These are phyloP conservation scores for Gavia stellata DNA, from an alignment of 2,113 vertebrate genomes.

Conservation along the genomic window DNA sequence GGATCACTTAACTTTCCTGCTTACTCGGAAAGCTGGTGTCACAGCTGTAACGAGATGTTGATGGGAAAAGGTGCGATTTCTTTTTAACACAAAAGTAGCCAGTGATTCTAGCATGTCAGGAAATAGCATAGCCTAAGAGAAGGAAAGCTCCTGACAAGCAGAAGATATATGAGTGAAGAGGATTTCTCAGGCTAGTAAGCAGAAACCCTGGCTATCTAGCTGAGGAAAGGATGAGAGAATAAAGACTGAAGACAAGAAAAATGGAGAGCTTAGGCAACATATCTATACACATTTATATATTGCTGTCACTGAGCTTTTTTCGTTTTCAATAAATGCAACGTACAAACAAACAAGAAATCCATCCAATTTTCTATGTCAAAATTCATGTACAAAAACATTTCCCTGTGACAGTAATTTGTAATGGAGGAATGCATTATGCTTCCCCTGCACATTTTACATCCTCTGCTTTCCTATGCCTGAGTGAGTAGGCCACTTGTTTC, in stretches of 20 bases:
- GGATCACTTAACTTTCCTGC: not conserved
- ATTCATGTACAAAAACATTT: conserved; percentile 46
- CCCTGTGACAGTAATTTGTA: conserved; percentile 36
- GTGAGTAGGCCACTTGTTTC: not conserved
- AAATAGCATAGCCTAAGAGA: not conserved
- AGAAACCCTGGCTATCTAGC: conserved; percentile 2
- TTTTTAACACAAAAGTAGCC: not conserved
- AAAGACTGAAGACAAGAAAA: conserved; percentile 34
- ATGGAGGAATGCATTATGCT: conserved; percentile 22
- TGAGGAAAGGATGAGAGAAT: conserved; percentile 15
- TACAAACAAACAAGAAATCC: conserved; percentile 35
- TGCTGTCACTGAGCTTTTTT: conserved; percentile 6
- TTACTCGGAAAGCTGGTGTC: not conserved
- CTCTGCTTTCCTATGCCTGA: not conserved
- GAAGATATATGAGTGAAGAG: conserved; percentile 11
- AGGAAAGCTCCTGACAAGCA: conserved; percentile 11
- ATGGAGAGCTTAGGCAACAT: not conserved
- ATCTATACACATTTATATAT: conserved; percentile 22
- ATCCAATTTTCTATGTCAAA: conserved; percentile 34
- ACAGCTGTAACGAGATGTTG: not conserved
- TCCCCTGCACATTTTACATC: conserved; percentile 2
- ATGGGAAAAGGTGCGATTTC: not conserved
- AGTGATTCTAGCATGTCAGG: not conserved
- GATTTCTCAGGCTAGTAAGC: conserved; percentile 49
- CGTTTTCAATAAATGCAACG: conserved; percentile 26